Conservation (phyloP, 2,113 vertebrate genomes). For the Bubo blakistoni region DNA sequence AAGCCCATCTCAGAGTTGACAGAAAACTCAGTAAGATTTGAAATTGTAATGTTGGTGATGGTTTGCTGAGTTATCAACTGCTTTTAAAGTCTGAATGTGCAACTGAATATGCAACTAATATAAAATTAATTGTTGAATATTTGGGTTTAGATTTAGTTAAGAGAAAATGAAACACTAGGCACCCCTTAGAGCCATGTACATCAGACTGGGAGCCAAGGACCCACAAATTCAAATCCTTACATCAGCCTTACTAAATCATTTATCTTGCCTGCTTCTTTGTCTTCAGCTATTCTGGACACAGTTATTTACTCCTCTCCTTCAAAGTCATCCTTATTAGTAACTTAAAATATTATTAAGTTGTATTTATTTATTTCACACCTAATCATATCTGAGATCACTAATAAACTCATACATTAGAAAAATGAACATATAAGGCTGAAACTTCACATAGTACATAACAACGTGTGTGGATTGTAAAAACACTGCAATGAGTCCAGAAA, state of each 20-base stretch:
- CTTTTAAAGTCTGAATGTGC: not conserved
- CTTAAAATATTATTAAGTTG: not conserved
- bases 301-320: not conserved
- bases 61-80: not conserved
- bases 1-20: not conserved
- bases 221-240: not conserved
- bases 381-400: not conserved
- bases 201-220: not conserved
- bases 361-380: not conserved
- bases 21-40: not conserved
- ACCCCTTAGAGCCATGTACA: not conserved
- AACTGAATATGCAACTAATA: not conserved
- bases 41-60: not conserved
- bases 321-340: not conserved
- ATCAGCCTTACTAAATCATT: not conserved
- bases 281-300: not conserved
- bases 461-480: not conserved
- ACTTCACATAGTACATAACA: not conserved
- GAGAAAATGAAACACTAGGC: not conserved
- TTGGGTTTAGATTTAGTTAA: not conserved
- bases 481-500: not conserved
- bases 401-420: not conserved
- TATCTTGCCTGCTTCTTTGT: not conserved
- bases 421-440: not conserved
- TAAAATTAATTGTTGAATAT: not conserved